Conservation (phyloP, 2,113 vertebrate genomes). For the Oenanthe oenanthe region DNA sequence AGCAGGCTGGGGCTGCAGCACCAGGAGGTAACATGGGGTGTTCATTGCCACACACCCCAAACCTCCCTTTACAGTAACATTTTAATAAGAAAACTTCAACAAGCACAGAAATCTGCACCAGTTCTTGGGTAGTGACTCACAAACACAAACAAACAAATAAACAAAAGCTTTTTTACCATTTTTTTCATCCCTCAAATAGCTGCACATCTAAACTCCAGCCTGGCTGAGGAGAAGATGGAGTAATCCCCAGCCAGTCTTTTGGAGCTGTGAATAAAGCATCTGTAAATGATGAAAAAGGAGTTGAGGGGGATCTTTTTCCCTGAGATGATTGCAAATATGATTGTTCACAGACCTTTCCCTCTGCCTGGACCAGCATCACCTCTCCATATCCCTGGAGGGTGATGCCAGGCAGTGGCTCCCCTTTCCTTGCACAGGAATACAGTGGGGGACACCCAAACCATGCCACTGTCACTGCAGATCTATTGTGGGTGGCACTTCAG, state of each 20-base stretch:
- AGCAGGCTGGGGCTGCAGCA: rapidly evolving
- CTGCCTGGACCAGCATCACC: not conserved
- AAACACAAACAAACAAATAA: not conserved
- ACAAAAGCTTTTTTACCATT: not conserved
- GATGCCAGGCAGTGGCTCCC: not conserved
- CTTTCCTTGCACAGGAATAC: not conserved
- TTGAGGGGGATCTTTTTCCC: constrained; percentile 2
- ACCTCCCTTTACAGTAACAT: rapidly evolving
- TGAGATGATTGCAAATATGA: not conserved
- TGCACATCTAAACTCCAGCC: not conserved
- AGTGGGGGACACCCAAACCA: not conserved
- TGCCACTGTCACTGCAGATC: not conserved
- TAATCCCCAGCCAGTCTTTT: constrained; percentile 54
- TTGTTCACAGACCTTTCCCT: not conserved
- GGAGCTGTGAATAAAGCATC: constrained; percentile 20
- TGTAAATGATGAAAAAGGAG: constrained; percentile 58
- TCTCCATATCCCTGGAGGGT: not conserved
- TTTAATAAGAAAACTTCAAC: not conserved
- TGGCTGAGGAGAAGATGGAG: constrained; percentile 36
- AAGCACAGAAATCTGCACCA: not conserved
- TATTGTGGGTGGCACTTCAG: not conserved
- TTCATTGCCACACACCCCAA: not conserved
- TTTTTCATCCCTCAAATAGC: not conserved
- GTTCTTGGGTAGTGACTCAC: not conserved
- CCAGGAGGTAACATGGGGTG: rapidly evolving